Base-by-base conservation (phyloP, 2,113 vertebrate species). In the Cyanoramphus novaezelandiae region DNA sequence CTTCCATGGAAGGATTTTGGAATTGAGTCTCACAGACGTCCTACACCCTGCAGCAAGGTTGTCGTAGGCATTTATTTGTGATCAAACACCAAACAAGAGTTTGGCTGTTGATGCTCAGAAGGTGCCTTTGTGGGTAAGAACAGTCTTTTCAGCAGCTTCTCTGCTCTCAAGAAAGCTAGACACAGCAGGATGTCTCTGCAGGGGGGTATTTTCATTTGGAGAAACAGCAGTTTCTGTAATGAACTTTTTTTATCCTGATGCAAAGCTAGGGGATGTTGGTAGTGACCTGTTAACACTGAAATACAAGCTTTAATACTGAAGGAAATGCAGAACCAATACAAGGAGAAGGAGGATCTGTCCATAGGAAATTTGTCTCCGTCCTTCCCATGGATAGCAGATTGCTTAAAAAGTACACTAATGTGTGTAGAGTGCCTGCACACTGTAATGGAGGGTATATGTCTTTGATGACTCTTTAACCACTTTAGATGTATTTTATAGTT, bases 181-280 rank as follows among this genome's bases (percentile, higher is more conserved):
- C 59, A 49, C 52, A 92, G 76, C 49, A 78, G 60, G 68, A 5
- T 82, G 10, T 35, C 52, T 86, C 93, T 62, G 14, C 28, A 49
- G 55, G 49, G 27, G 7, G 11, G 11, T 27, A 27, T 92, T 96
- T 96, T 96, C 86, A 88, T 96, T 91, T 95, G 74, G 65, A 80
- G 69, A 92, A 86, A 41, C 57, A 74, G 35, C 50, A 57, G 11
- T 85, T 96, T 83, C 52, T 6, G 0, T 96, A 97, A 96, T 87
- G 47, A 97, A 84, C 57, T 17, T 84, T 86, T 82, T 69, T 69
- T 67, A 72, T 79, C 63, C 44, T 68, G 55, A 64, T 79, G 55
- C 67, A 86, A 84, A 96, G 39, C 14, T 92, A 46, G 37, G 27
- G 91, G 89, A 74, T n/a, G 69, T 49, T 27, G 25, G 41, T 63